Base-by-base conservation (phyloP, 2,797 vertebrate genomes). In the Propithecus perrieri region DNA sequence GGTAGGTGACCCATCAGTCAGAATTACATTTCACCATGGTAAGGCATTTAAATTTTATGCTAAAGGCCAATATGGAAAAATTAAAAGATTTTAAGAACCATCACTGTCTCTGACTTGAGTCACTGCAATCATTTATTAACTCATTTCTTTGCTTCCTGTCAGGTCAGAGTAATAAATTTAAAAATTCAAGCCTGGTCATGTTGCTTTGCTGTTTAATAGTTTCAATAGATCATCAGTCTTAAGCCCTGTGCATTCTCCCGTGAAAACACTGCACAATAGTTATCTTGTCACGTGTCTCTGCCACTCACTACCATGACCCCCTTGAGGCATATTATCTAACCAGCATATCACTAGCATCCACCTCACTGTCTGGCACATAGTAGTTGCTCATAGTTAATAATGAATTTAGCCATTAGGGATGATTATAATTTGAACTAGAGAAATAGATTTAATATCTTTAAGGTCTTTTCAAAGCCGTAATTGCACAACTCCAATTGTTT, bases 401-500 rank as follows among this genome's bases (percentile, higher is more conserved):
- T 83, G 74, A 83, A 88, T 91, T 89, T 86, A 63, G 55, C 84
- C 80, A 65, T 75, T n/a, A 69, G 55, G 24, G 61, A 83, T 85
- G 80, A 80, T 85, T 93, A 69, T 85, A 91, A 90, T 95, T 87
- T 97, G 72, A 96, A 72, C 78, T 87, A 71, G 38, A 90, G 65
- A 76, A 85, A 80, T 89, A 14, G 35, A 81, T 92, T 85, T 85
- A 91, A 83, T 95, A 74, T 12, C 11, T 94, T 67, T 78, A 81
- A 92, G 53, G 84, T 78, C n/a, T 78, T 92, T 93, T 80, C 46
- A 55, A 83, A 96, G 50, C 33, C 28, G 1, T 71, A 18, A 83
- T 50, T 85, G 22, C 5, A 85, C 12, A 89, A 78, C 43, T 74
- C 86, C 89, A 57, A 69, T 76, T 92, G 74, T 90, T 89, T 76